Evolutionary conservation across 1,140 invertebrate genomes (phyloP).

Genomic region (Anagrus nilaparvatae): DNA sequence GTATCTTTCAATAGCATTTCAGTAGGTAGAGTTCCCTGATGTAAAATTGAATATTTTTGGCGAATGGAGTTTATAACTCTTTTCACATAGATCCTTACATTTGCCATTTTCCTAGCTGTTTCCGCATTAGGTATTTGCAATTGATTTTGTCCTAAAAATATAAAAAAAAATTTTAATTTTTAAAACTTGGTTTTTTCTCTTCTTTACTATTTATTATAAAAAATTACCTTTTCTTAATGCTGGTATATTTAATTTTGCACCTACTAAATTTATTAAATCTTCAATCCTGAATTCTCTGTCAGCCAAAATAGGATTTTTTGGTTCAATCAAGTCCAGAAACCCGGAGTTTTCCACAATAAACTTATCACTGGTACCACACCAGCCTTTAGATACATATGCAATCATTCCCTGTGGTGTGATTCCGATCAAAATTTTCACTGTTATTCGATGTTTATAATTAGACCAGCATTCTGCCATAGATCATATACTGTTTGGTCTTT

Average conservation of each 20-base stretch:
- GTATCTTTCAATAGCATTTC: neutral
- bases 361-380: conserved; percentile 22
- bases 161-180: no score
- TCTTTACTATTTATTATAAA: neutral
- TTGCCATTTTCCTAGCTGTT: conserved; percentile 20
- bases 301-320: conserved; percentile 18
- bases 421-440: conserved; percentile 23
- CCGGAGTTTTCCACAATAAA: conserved; percentile 18
- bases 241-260: conserved; percentile 6
- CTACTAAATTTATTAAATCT: conserved; percentile 1
- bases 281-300: conserved; percentile 21
- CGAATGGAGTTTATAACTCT: conserved; percentile 17
- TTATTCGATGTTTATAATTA: conserved; percentile 17
- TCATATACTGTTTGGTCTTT: conserved; percentile 6
- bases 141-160: neutral
- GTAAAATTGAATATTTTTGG: neutral
- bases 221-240: conserved; percentile 7
- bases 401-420: conserved; percentile 23
- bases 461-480: conserved; percentile 13
- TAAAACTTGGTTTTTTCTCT: no score
- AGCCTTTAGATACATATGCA: conserved; percentile 21
- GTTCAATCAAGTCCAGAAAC: conserved; percentile 18
- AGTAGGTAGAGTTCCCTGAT: neutral
- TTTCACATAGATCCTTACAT: conserved; percentile 25
- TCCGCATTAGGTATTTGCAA: conserved; percentile 11